phyloP scores from a whole-genome alignment of 2,113 vertebrate genomes.

The Gavialis gangeticus region DNA sequence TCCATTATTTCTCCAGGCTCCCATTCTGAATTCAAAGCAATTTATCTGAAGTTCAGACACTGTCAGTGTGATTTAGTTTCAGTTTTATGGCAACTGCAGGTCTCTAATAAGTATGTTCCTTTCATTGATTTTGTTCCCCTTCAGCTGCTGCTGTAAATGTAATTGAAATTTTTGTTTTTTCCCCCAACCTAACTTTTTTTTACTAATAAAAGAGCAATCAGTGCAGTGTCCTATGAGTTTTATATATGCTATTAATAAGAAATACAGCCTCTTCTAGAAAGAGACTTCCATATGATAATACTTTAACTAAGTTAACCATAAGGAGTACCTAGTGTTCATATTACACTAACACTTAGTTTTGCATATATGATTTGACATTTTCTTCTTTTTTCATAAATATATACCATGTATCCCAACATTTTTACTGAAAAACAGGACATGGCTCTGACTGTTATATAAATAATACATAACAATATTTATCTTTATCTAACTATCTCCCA shows the following conservation, averaged over 20 bases:
- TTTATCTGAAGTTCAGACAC: conserved; percentile 86
- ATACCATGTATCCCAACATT: not conserved
- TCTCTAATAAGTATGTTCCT: conserved; percentile 84
- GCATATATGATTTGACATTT: not conserved
- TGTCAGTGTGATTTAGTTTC: conserved; percentile 86
- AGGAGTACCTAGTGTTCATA: not conserved
- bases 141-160: conserved; percentile 83
- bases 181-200: conserved; percentile 58
- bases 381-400: not conserved
- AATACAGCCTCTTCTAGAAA: conserved; percentile 52
- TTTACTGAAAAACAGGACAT: not conserved
- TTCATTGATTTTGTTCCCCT: conserved; percentile 86
- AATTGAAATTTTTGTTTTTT: conserved; percentile 80
- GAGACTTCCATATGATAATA: not conserved
- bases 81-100: conserved; percentile 83
- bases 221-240: conserved; percentile 49
- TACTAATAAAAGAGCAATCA: conserved; percentile 61
- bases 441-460: not conserved
- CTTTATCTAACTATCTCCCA: not conserved
- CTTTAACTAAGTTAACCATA: not conserved
- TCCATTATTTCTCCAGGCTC: conserved; percentile 84
- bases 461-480: no score
- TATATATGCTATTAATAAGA: conserved; percentile 62
- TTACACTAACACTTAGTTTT: conserved; percentile 24
- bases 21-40: conserved; percentile 83